Evolutionary conservation across 1,140 invertebrate genomes (phyloP), one percentile per base, ranked within the genome.

Genomic region (Brachionus calyciflorus): DNA sequence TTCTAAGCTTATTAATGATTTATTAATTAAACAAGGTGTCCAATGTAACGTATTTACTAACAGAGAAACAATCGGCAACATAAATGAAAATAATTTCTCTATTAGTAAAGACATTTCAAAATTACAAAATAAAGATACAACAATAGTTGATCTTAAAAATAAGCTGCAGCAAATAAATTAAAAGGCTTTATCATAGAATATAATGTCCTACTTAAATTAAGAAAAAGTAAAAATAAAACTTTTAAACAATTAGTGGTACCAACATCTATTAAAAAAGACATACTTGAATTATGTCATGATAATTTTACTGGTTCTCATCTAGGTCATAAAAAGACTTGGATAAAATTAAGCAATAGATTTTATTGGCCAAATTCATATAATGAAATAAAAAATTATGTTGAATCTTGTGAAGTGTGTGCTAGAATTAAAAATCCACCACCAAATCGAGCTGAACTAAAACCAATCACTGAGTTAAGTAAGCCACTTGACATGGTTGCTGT

Each of bases 341-440:
- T 46, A 9, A 48, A 48, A 46, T 24, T 70, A 48, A 46, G 40
- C 19, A 51, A 70, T 46, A 70, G 41, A 17, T 70, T 70, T 46
- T 70, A 70, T 48, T 70, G 65, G 65, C 17, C 65, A 70, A 33
- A 51, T 30, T 70, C n/a, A 30, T 46, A 70, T 51, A 70, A 51
- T 1, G 65, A 70, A 14, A 46, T 28, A 12, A 70, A 44, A 37
- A 46, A 70, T 28, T 51, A 30, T 14, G 40, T 75, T 12, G 40
- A 57, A 57, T 40, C 28, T n/a, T 75, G 46, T 17, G 70, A 40
- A 75, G 30, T 41, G 17, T 55, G 48, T 46, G 48, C 28, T 14
- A 24, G 10, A 53, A 26, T 75, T 0, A 75, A 75, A 46, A 30
- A 46, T 48, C 65, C 65, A 21, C 46, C 30, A 75, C 14, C 46